Conservation (phyloP, 2,888 invertebrate species). For the Endotricha flammealis region DNA sequence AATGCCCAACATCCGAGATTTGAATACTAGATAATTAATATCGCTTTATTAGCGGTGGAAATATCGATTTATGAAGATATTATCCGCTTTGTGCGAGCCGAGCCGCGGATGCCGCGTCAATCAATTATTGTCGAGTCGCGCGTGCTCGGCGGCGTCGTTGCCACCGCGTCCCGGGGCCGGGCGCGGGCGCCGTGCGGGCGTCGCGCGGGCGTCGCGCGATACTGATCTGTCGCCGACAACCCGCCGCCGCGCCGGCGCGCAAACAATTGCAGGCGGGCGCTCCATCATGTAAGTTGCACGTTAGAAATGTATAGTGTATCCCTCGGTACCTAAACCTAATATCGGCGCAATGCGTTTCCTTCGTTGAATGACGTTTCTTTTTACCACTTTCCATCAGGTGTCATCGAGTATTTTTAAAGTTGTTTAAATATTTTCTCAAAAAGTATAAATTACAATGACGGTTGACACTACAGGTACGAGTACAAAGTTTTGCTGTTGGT, state of each 20-base stretch:
- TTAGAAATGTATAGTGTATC: no score
- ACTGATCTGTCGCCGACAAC: not conserved
- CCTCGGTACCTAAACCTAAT: no score
- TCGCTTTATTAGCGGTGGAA: slow-evolving; percentile 73
- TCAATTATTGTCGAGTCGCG: slow-evolving; percentile 21
- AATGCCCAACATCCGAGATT: slow-evolving; percentile 62
- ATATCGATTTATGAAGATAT: slow-evolving; percentile 72
- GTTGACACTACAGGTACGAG: no score
- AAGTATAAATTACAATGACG: no score
- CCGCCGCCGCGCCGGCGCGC: slow-evolving; percentile 6
- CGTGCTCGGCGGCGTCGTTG: slow-evolving; percentile 6
- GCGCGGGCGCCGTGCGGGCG: slow-evolving; percentile 3
- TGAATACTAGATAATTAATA: slow-evolving; percentile 78
- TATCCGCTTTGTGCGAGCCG: slow-evolving; percentile 60
- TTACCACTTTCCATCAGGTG: no score
- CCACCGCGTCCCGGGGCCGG: slow-evolving; percentile 2
- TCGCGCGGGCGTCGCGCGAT: no score
- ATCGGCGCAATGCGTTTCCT: no score
- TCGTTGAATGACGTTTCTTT: no score
- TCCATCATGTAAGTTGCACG: no score
- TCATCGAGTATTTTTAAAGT: no score
- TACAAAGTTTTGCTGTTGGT: no score
- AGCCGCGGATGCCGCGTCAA: slow-evolving; percentile 27
- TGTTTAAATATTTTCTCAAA: no score
- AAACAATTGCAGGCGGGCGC: slow-evolving; percentile 6